phyloP scores from a whole-genome alignment of 1,140 invertebrate genomes.

The Andrena cerasifolii region DNA sequence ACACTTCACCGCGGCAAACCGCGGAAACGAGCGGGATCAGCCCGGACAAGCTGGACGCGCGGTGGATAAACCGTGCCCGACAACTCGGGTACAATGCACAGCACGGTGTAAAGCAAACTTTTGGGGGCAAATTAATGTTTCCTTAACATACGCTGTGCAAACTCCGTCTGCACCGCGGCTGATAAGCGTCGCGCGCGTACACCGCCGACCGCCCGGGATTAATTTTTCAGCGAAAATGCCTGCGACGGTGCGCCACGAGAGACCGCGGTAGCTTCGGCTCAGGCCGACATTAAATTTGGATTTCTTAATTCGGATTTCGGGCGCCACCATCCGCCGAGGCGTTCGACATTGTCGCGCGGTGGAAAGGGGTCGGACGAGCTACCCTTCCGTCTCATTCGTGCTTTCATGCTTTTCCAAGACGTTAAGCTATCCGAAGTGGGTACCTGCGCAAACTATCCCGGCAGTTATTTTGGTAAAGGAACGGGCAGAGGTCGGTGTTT shows the following conservation, averaged over 20 bases:
- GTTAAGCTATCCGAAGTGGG: too few relatives aligned
- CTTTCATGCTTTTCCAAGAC: too few relatives aligned
- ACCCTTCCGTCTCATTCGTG: too few relatives aligned
- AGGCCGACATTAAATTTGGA: background rate
- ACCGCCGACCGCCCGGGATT: background rate
- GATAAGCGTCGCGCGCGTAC: constrained; percentile 6
- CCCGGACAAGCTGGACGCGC: background rate
- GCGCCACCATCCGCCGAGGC: background rate
- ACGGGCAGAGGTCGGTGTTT: too few relatives aligned
- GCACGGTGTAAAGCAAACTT: constrained; percentile 12
- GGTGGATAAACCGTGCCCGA: constrained; percentile 3
- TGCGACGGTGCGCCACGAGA: background rate
- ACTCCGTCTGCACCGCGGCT: background rate
- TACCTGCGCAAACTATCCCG: too few relatives aligned
- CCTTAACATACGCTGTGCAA: constrained; percentile 17
- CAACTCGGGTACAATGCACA: background rate
- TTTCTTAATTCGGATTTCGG: background rate
- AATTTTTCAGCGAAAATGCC: constrained; percentile 1
- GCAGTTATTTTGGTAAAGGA: too few relatives aligned
- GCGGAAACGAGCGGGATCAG: background rate
- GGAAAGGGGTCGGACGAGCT: too few relatives aligned
- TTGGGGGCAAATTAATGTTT: constrained; percentile 29
- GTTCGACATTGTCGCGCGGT: background rate
- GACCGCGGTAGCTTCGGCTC: background rate
- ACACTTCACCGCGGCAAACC: background rate